These are phyloP conservation scores for Macrosoma leucophasiata DNA, from an alignment of 2,888 invertebrate genomes.

Conservation along the genomic window DNA sequence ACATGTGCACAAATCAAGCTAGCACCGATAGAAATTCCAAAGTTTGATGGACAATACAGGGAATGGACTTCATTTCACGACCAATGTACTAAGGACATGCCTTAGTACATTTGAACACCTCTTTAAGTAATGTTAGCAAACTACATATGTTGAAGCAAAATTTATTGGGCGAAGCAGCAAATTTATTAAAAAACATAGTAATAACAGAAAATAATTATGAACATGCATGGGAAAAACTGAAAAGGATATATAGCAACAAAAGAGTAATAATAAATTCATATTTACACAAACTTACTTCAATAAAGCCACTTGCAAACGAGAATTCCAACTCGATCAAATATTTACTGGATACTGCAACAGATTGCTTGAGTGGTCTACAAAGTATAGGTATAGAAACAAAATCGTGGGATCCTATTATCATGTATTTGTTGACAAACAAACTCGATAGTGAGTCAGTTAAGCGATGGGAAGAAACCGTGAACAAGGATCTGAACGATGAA, in stretches of 20 bases:
- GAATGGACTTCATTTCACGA: too few species aligned
- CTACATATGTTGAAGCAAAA: too few species aligned
- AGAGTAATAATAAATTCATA: not conserved
- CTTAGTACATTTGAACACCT: too few species aligned
- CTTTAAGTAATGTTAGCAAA: too few species aligned
- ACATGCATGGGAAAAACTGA: too few species aligned
- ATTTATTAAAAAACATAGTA: too few species aligned
- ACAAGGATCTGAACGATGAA: not conserved
- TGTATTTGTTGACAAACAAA: not conserved
- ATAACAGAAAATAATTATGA: too few species aligned
- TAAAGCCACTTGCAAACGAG: not conserved
- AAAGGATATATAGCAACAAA: not conserved
- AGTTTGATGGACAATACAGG: too few species aligned
- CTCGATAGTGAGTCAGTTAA: not conserved
- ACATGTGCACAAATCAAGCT: too few species aligned
- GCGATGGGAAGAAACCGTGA: conserved; percentile 1
- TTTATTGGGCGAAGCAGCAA: too few species aligned
- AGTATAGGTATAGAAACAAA: not conserved
- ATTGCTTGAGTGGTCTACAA: conserved; percentile 1
- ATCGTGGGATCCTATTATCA: conserved; percentile 1
- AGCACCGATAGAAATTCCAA: too few species aligned
- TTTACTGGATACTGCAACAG: conserved; percentile 1
- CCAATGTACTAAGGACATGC: too few species aligned
- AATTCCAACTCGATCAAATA: not conserved
- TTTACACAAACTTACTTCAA: not conserved